A percentile compares a stretch with the other conserved stretches of the same genome.
Conservation (phyloP, 2,888 invertebrate species). For the Lochmaea crataegi region DNA sequence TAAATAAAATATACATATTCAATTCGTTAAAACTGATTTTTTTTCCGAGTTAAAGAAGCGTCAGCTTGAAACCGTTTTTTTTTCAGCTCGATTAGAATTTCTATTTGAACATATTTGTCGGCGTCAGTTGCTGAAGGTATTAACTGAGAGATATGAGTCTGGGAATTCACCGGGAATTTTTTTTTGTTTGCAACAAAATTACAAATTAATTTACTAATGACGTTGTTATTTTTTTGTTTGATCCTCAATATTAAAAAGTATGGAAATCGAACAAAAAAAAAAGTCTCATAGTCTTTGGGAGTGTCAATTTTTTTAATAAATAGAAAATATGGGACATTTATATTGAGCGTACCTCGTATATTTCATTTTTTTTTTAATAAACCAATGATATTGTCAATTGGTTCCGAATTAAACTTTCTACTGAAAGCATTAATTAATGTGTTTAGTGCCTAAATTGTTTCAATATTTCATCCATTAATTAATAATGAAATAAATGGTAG, state of each 20-base stretch:
- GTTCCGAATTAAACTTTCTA: not conserved
- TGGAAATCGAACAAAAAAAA: too few species aligned
- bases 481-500: not conserved
- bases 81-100: not conserved
- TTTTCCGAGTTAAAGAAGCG: not conserved
- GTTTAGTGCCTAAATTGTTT: not conserved
- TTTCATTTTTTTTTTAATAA: not conserved
- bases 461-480: constrained; percentile 2
- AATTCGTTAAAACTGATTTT: not conserved
- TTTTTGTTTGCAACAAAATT: too few species aligned
- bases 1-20: not conserved
- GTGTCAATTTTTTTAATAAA: not conserved
- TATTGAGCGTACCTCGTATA: not conserved
- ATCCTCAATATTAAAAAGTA: too few species aligned
- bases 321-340: too few species aligned
- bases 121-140: not conserved
- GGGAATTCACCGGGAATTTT: not conserved
- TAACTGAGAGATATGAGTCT: not conserved
- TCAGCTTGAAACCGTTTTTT: constrained; percentile 1
- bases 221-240: too few species aligned
- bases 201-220: too few species aligned
- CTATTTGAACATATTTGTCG: constrained; percentile 3
- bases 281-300: too few species aligned
- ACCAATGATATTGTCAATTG: not conserved
- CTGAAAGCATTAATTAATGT: not conserved